phyloP scores from a whole-genome alignment of 2,888 invertebrate species.

The Orgyia antiqua region DNA sequence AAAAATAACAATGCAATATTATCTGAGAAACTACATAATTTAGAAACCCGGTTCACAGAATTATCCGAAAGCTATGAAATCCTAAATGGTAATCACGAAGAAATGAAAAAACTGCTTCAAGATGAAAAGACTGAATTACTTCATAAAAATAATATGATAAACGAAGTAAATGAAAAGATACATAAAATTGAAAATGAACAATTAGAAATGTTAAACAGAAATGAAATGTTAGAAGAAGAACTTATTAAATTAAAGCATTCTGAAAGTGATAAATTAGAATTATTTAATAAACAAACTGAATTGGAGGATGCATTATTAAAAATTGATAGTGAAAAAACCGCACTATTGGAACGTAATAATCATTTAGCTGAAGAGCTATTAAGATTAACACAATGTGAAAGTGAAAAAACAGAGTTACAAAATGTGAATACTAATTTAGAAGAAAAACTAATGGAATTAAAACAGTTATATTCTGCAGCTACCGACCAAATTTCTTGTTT shows the following conservation, averaged over 20 bases:
- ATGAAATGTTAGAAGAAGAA: conserved; percentile 3
- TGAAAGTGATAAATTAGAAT: conserved; percentile 3
- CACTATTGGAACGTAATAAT: conserved; percentile 3
- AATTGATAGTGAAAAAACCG: conserved; percentile 4
- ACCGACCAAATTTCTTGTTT: conserved; percentile 31
- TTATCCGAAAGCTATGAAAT: conserved; percentile 29
- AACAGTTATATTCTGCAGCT: conserved; percentile 30
- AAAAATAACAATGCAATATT: conserved; percentile 24
- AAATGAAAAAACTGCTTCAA: conserved; percentile 33
- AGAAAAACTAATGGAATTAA: conserved; percentile 31
- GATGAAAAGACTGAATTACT: conserved; percentile 23
- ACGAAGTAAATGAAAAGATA: conserved; percentile 29
- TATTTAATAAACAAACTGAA: conserved; percentile 4
- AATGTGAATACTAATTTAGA: conserved; percentile 30
- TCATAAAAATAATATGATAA: conserved; percentile 29
- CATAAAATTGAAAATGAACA: conserved; percentile 15
- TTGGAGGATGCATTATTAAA: conserved; percentile 3
- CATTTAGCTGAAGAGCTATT: conserved; percentile 2
- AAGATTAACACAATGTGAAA: conserved; percentile 1
- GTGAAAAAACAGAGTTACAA: conserved; percentile 19
- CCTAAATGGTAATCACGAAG: conserved; percentile 34
- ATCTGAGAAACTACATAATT: conserved; percentile 28
- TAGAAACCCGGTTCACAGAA: conserved; percentile 35
- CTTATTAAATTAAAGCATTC: conserved; percentile 1
- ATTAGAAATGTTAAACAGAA: conserved; percentile 16